A percentile compares a stretch with the other conserved stretches of the same genome.
Conservation (phyloP, 2,113 vertebrate species). For the Argyrosomus japonicus region DNA sequence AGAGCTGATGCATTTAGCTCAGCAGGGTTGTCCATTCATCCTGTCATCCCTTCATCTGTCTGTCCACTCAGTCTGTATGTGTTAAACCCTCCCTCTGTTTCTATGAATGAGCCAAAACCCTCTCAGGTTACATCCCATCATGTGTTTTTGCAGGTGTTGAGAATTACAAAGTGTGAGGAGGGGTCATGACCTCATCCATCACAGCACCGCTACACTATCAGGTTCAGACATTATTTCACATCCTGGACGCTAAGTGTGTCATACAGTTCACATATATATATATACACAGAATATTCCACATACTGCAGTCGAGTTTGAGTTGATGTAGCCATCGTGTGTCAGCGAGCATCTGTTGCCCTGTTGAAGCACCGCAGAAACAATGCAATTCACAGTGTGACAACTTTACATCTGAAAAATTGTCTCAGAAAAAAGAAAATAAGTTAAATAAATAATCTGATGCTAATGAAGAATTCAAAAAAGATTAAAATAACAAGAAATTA, state of each 20-base stretch:
- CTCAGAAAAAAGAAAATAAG: neutral
- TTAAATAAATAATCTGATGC: neutral
- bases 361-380: neutral
- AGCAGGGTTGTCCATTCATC: neutral
- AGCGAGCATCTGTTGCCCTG: neutral
- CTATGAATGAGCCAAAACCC: constrained; percentile 10
- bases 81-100: constrained; percentile 15
- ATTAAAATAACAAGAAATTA: no score
- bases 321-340: neutral
- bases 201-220: neutral
- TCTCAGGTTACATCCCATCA: constrained; percentile 45
- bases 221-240: constrained; percentile 38
- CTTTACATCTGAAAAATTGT: neutral
- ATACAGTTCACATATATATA: rapidly evolving
- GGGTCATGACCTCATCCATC: constrained; percentile 54
- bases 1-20: neutral
- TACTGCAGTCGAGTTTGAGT: neutral
- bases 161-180: constrained; percentile 51
- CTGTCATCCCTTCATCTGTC: constrained; percentile 7
- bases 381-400: neutral
- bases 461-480: no score
- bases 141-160: constrained; percentile 68
- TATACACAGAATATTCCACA: neutral
- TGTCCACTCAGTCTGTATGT: constrained; percentile 3
- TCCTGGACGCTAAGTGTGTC: neutral